These are phyloP conservation scores for Vicugna pacos DNA, from an alignment of 2,113 vertebrate genomes.

Conservation along the genomic window DNA sequence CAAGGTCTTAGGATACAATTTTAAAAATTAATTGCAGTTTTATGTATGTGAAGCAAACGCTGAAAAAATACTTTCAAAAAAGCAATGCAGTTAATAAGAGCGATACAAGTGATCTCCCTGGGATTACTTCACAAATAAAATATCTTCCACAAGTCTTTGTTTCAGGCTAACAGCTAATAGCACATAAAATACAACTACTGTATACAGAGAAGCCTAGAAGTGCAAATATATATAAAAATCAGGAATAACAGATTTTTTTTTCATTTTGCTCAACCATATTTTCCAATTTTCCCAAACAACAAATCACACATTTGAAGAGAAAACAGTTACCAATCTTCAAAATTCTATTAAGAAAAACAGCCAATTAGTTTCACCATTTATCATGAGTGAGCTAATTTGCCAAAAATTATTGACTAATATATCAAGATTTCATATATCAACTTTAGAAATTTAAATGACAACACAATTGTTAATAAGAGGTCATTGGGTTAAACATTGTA, in stretches of 20 bases:
- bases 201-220: neutral
- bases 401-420: neutral
- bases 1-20: slow-evolving; percentile 6
- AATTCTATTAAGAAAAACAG: slow-evolving; percentile 16
- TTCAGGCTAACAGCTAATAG: neutral
- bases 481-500: slow-evolving; percentile 10
- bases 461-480: slow-evolving; percentile 40
- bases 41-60: neutral
- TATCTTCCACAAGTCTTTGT: neutral
- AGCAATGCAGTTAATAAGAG: neutral
- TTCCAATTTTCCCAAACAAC: neutral
- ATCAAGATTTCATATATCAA: slow-evolving; percentile 38
- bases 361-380: slow-evolving; percentile 4
- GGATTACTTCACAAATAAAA: slow-evolving; percentile 31
- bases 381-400: slow-evolving; percentile 2
- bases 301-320: neutral
- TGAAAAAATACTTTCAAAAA: slow-evolving; percentile 58
- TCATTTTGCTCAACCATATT: neutral
- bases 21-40: slow-evolving; percentile 26
- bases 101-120: neutral
- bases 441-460: slow-evolving; percentile 46
- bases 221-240: neutral
- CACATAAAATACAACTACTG: slow-evolving; percentile 12
- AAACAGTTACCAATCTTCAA: slow-evolving; percentile 39
- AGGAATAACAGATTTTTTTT: slow-evolving; percentile 18